Conservation (phyloP, 2,888 invertebrate species). For the Monopis laevigella region DNA sequence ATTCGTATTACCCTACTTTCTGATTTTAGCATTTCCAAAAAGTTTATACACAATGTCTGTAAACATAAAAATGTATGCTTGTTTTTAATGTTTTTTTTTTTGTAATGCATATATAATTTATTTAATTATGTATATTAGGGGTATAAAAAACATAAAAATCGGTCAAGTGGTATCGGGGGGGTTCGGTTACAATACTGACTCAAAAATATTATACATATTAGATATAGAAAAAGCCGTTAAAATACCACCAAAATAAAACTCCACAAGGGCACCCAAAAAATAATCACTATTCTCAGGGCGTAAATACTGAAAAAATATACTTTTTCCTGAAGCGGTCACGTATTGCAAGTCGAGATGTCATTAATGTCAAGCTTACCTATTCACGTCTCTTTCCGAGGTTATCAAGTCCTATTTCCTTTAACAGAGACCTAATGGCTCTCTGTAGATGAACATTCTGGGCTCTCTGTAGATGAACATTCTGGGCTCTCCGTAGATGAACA, state of each 20-base stretch:
- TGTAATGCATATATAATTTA: too few relatives aligned
- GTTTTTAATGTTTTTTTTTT: too few relatives aligned
- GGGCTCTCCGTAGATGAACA: neutral
- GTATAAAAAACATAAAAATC: too few relatives aligned
- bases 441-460: neutral
- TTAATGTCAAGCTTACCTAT: conserved; percentile 44
- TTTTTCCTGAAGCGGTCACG: conserved; percentile 24
- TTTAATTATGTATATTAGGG: too few relatives aligned
- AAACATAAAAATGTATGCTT: too few relatives aligned
- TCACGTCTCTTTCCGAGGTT: conserved; percentile 29
- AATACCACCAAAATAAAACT: too few relatives aligned
- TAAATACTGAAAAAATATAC: conserved; percentile 19
- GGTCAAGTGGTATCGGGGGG: too few relatives aligned
- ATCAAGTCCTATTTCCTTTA: conserved; percentile 29
- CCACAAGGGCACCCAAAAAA: neutral
- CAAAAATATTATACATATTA: neutral
- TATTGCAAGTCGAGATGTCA: conserved; percentile 22
- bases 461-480: neutral
- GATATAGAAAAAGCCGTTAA: neutral
- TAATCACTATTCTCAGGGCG: conserved; percentile 7
- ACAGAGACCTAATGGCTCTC: conserved; percentile 9
- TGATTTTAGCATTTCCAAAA: too few relatives aligned
- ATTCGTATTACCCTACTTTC: too few relatives aligned
- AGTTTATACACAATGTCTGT: too few relatives aligned
- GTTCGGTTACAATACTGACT: neutral